Base-by-base conservation (phyloP, 2,888 invertebrate genomes). In the Athalia cordata region DNA sequence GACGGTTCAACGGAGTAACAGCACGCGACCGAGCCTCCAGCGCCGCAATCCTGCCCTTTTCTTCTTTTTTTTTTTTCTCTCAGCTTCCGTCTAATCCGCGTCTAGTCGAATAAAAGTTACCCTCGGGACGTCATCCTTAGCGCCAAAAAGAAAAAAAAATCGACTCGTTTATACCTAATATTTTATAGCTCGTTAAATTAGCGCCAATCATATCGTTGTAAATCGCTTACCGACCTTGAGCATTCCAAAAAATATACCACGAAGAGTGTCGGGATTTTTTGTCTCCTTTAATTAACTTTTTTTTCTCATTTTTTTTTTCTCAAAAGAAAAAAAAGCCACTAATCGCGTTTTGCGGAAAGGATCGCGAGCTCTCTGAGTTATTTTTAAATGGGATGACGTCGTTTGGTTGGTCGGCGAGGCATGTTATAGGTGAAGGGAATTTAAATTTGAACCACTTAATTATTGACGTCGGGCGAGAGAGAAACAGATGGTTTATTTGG, bases 171-270 rank as follows among this genome's bases (percentile, higher is more conserved):
- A 66, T 49, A 15, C n/a, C 66, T 68, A 13, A 55, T 59, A 45
- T 72, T 87, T 87, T 87, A 86, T 86, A 85, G 84, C 86, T 86
- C 86, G 87, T 88, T 87, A 87, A 88, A 88, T 87, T 88, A 88
- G 84, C 83, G 85, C 85, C 84, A 85, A 87, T 88, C 86, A 84
- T 80, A 29, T 29, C 29, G 29, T 29, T 29, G 29, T 29, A 29
- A 29, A 29, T 29, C 29, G 29, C 29, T 29, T 29, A 2, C 29
- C 29, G 29, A 29, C 29, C 29, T 29, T 29, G 29, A 29, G 29
- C 85, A 84, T 85, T 84, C 75, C 61, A 74, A 76, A 79, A 78
- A 29, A 29, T 2, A 29, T 2, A 29, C 29, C 29, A 2, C 29
- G 29, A 29, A 29, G 29, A 29, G 29, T 29, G 29, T 29, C 29